Percentiles rank a stretch among this genome's conserved stretches.
phyloP scores from a whole-genome alignment of 2,113 vertebrate genomes.

The Sphyrna mokarran region DNA sequence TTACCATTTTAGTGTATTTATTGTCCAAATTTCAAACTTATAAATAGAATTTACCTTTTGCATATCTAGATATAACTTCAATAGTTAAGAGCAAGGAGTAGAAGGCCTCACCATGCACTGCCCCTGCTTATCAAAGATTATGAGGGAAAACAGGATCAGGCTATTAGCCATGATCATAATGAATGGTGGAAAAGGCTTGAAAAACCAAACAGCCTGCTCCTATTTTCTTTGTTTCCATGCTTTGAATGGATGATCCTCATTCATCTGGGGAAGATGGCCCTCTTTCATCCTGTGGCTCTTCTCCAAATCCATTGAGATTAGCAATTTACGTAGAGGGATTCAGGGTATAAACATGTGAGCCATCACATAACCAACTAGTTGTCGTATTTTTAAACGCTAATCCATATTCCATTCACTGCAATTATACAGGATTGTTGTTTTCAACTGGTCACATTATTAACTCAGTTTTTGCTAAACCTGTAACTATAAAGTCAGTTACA shows the following conservation, averaged over 20 bases:
- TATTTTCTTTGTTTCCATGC: too few species aligned
- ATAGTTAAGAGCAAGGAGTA: too few species aligned
- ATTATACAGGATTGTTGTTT: neutral
- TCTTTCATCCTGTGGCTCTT: neutral
- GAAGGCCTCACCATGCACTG: neutral
- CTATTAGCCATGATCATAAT: too few species aligned
- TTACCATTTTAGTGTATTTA: neutral
- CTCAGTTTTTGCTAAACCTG: neutral
- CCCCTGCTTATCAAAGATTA: too few species aligned
- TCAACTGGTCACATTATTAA: neutral
- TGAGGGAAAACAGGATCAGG: too few species aligned
- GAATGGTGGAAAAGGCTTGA: too few species aligned
- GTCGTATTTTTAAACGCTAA: neutral
- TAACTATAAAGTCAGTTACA: neutral
- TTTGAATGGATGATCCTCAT: neutral
- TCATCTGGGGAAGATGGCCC: neutral
- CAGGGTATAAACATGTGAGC: neutral
- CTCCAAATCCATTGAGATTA: neutral
- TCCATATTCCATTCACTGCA: neutral
- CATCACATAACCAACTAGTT: neutral
- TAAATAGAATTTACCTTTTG: neutral
- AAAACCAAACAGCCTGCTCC: too few species aligned
- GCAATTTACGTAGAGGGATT: neutral
- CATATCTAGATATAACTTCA: neutral
- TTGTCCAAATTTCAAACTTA: neutral